Conservation (phyloP, 2,113 vertebrate genomes). For the Grantiella picta region DNA sequence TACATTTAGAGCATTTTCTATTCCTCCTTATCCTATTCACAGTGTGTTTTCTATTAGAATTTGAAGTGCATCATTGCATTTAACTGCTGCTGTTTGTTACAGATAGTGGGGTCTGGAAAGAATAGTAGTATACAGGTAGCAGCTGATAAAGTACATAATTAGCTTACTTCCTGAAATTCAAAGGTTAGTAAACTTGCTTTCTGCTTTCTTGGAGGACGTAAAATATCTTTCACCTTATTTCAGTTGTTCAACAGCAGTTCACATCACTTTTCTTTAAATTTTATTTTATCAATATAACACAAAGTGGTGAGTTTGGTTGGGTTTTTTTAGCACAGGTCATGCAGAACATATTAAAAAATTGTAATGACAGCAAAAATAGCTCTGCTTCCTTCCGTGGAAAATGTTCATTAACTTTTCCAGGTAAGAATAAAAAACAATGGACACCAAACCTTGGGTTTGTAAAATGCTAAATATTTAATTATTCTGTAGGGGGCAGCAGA, state of each 20-base stretch:
- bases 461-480: conserved; percentile 1
- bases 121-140: not conserved
- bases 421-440: not conserved
- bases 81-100: conserved; percentile 1
- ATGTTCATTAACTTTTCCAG: not conserved
- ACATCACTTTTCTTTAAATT: not conserved
- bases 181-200: not conserved
- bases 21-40: not conserved
- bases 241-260: not conserved
- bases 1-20: not conserved
- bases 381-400: not conserved
- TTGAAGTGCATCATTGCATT: not conserved
- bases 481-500: conserved; percentile 73
- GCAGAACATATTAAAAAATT: not conserved
- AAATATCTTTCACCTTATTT: not conserved
- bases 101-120: not conserved
- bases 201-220: not conserved
- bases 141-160: not conserved
- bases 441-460: not conserved
- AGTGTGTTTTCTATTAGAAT: not conserved
- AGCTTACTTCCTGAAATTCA: not conserved
- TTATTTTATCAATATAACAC: not conserved
- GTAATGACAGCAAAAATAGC: not conserved
- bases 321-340: not conserved
- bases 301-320: not conserved